Percentiles rank a stretch among this genome's conserved stretches.
phyloP scores from a whole-genome alignment of 2,888 invertebrate genomes.

The Polymixis flavicincta region DNA sequence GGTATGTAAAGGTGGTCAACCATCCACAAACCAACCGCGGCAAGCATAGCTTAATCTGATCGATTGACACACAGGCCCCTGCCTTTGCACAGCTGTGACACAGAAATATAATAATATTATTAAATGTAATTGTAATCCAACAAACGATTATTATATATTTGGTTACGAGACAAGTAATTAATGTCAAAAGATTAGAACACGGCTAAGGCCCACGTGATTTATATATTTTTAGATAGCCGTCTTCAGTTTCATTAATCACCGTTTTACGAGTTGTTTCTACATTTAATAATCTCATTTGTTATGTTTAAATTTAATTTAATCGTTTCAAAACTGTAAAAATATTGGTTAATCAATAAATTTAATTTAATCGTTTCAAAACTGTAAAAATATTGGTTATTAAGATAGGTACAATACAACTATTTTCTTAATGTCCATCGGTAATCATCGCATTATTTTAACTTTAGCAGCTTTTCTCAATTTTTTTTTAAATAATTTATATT shows the following conservation, averaged over 20 bases:
- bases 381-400: neutral
- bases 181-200: constrained; percentile 45
- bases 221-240: constrained; percentile 27
- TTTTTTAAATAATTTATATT: too few relatives aligned
- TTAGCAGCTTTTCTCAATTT: too few relatives aligned
- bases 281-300: constrained; percentile 20
- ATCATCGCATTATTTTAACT: too few relatives aligned
- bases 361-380: constrained; percentile 16
- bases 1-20: too few relatives aligned
- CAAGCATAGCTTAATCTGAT: too few relatives aligned
- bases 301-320: constrained; percentile 7
- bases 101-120: neutral
- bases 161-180: constrained; percentile 40
- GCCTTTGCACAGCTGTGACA: neutral
- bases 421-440: too few relatives aligned
- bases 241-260: constrained; percentile 33
- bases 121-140: constrained; percentile 27
- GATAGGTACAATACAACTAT: neutral
- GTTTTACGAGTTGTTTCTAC: constrained; percentile 39
- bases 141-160: constrained; percentile 36
- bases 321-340: neutral
- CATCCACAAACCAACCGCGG: too few relatives aligned
- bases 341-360: constrained; percentile 9
- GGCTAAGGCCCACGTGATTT: constrained; percentile 30
- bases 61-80: too few relatives aligned